These are phyloP conservation scores for Popillia japonica DNA, from an alignment of 1,140 invertebrate genomes.

Conservation along the genomic window DNA sequence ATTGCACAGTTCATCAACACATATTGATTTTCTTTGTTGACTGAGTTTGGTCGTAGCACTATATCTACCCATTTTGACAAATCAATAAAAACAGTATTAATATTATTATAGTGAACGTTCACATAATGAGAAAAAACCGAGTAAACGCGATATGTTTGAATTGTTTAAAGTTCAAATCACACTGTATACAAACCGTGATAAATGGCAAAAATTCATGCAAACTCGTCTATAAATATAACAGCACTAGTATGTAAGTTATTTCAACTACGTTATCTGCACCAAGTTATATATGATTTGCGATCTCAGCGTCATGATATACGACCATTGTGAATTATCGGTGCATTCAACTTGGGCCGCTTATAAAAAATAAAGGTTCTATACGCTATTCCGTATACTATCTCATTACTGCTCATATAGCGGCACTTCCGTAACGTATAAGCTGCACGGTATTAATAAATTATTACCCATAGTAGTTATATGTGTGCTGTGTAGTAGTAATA, in stretches of 20 bases:
- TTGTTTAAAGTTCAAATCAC: no score
- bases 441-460: constrained; percentile 24
- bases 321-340: constrained; percentile 7
- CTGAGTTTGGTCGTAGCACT: no score
- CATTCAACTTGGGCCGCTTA: not conserved
- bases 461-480: not conserved
- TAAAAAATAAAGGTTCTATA: not conserved
- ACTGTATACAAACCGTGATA: not conserved
- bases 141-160: no score
- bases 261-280: not conserved
- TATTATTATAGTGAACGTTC: no score
- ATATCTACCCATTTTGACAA: no score
- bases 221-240: not conserved
- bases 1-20: no score
- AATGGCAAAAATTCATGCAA: not conserved
- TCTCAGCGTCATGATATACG: not conserved
- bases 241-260: not conserved
- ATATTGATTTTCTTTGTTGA: no score
- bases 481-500: not conserved
- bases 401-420: constrained; percentile 13
- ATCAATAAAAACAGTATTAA: no score
- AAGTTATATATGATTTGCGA: not conserved
- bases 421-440: not conserved
- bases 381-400: not conserved
- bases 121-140: no score